Base-by-base conservation (phyloP, 2,888 invertebrate genomes). In the Eupithecia centaureata region DNA sequence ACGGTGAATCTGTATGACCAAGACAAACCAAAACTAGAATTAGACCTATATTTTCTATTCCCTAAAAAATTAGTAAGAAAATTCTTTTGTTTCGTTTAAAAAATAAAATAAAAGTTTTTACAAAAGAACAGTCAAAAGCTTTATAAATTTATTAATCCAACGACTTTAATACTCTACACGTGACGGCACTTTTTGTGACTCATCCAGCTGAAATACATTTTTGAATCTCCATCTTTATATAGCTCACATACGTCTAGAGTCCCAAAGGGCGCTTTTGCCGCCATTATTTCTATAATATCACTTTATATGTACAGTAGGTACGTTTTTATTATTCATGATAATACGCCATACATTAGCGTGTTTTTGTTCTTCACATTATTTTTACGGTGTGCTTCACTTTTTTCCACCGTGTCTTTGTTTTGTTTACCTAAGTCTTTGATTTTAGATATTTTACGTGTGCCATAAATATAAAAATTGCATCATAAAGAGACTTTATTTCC, bases 241-340 rank as follows among this genome's bases (percentile, higher is more conserved):
- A 68, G 33, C 64, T 64, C 75, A 76, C 74, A 75, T 73, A 80
- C 80, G 78, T 80, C 78, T 60, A 74, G 71, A 67, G 76, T 75
- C 88, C 80, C 85, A 42, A 33, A 86, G 84, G 89, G 85, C 86
- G 79, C 76, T 90, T 90, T 91, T 85, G 84, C 87, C 85, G 85
- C 86, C 86, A 87, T 91, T 90, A 87, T 88, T 87, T 88, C 87
- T 88, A 85, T 86, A 88, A 86, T 87, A 88, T 89, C 90, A 85
- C 88, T 91, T 91, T 91, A 89, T 90, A 89, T 57, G 89, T 91
- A 86, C 86, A 85, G 63, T 66, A 54, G 57, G 58, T 32, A 57
- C 57, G 86, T 87, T 88, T 91, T 86, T 91, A 91, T 91, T 91
- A 90, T 90, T 90, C 88, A 91, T 88, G 86, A 83, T 90, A 90